Evolutionary conservation across 2,113 vertebrate species (phyloP), one percentile per base, ranked within the genome.

Genomic region (Polyodon spathula): DNA sequence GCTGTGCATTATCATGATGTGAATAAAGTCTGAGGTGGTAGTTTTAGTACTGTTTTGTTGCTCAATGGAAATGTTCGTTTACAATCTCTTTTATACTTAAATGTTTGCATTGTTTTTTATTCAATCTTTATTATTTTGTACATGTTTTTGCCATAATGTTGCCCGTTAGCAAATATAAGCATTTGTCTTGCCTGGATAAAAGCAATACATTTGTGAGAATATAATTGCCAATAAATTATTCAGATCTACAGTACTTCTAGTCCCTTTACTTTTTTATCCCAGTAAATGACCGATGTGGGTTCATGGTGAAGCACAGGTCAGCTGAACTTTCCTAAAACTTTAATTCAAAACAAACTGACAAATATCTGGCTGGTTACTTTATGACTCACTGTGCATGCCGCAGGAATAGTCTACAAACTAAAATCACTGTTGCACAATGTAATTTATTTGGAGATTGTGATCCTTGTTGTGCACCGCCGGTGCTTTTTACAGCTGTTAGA

Each of bases 131-230:
- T 60, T 60, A 38, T 54, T 39, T 27, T 53, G 17, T 37, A 27
- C 27, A 27, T 27, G 27, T 3, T 2, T 27, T 41, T 52, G 39
- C 59, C 63, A 54, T 60, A 54, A 55, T 54, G 14, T 46, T 65
- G 54, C 38, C n/a, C 16, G 37, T 41, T 17, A 16, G 6, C 39
- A 56, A 56, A 63, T 59, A 57, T 58, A 59, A 64, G 40, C 56
- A 16, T 43, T 59, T 57, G 15, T 37, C 39, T 65, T 59, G 52
- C 58, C 63, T 65, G 63, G 43, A 65, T 55, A 44, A 65, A 2
- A 60, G 58, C 58, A 60, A 60, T 59, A 56, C 58, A 41, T 60
- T 65, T 58, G 60, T 65, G 40, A 48, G 40, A 55, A 60, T 58
- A 58, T 52, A 50, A 64, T 58, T 53, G n/a, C 11, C 59, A 61